Conservation (phyloP, 30 jellyfish, hydroid and myxozoan species). For the Morbakka virulenta region DNA sequence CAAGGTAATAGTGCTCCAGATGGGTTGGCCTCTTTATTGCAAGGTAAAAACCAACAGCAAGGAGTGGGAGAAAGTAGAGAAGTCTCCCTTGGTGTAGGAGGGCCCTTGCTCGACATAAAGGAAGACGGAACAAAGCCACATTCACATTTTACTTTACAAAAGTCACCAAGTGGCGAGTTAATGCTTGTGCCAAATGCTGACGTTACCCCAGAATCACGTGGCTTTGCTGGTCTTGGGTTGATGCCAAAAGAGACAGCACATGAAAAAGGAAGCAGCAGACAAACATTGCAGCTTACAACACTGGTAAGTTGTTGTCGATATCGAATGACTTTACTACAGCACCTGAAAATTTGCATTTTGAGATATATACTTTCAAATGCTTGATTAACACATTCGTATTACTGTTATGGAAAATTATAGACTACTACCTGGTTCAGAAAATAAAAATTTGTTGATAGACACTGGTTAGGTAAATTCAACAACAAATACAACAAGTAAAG, state of each 20-base stretch:
- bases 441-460: no score
- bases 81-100: slow-evolving; percentile 11
- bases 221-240: slow-evolving; percentile 46
- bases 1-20: not conserved
- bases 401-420: no score
- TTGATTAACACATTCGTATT: no score
- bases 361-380: no score
- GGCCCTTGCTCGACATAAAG: slow-evolving; percentile 63
- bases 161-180: slow-evolving; percentile 78
- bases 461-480: no score
- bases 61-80: slow-evolving; percentile 9
- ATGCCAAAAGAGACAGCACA: slow-evolving; percentile 58
- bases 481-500: no score
- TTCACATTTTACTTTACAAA: slow-evolving; percentile 67
- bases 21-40: slow-evolving; percentile 12
- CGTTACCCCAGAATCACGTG: slow-evolving; percentile 71
- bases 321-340: not conserved
- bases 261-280: slow-evolving; percentile 81
- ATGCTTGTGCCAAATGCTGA: slow-evolving; percentile 84
- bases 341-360: no score
- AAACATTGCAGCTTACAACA: slow-evolving; percentile 84
- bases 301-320: slow-evolving; percentile 44
- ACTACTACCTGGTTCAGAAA: no score
- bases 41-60: slow-evolving; percentile 34
- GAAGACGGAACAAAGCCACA: slow-evolving; percentile 81